Base-by-base conservation (phyloP, 2,113 vertebrate genomes). In the Tachysurus vachellii region DNA sequence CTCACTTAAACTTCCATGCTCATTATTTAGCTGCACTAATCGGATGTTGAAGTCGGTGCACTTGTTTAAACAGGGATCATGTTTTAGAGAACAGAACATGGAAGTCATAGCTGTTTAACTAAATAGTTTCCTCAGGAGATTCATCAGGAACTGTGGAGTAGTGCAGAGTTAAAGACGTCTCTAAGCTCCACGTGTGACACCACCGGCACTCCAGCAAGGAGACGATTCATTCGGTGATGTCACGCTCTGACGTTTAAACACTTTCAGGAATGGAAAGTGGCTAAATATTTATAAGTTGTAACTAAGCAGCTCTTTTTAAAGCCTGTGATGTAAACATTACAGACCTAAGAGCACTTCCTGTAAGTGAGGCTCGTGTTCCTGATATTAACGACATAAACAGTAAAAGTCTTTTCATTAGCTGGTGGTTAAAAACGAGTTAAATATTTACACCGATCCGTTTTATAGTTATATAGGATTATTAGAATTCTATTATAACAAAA, bases 21-120 rank as follows among this genome's bases (percentile, higher is more conserved):
- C 36, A 36, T 36, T 36, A 36, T 75, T 9, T 19, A 1, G 36
- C 68, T 17, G 21, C 4, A 23, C 12, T n/a, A 12, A 9, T 50
- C 71, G 73, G 84, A 76, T 59, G 57, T 85, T 76, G 83, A 44
- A n/a, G 70, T 75, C 64, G 13, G 83, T 10, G 73, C 17, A 44
- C n/a, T 85, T 77, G 84, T 77, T 79, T 62, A 64, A 79, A 79
- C 1, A 64, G 57, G 71, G 57, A 75, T 77, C 79, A 77, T 2
- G 26, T 13, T 23, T 77, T 61, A 77, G 59, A 31, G 84, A 73
- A 79, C 42, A 85, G 84, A 85, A 64, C 53, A 73, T 79, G 44
- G 84, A 85, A 64, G 59, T 85, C 17, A 2, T 64, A 53, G 73
- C 12, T 26, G 8, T 79, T 85, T 53, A 76, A 77, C 56, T 77